Evolutionary conservation across 2,113 vertebrate genomes (phyloP).

Genomic region (Galbula dea): DNA sequence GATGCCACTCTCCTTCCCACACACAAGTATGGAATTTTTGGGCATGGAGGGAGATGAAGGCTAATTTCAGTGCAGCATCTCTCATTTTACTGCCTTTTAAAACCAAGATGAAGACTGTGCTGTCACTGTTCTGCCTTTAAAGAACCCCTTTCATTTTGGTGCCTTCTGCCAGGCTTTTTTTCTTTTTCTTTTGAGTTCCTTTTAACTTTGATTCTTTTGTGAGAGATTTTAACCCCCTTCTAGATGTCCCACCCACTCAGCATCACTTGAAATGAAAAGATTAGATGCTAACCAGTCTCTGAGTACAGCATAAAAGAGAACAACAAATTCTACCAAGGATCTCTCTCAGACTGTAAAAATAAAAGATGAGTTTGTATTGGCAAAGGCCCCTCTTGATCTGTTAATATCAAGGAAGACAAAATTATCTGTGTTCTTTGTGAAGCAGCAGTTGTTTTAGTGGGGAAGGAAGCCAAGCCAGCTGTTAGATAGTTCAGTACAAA

Average conservation of each 20-base stretch:
- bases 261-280: constrained; percentile 30
- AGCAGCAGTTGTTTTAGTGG: constrained; percentile 47
- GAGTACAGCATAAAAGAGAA: constrained; percentile 21
- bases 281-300: constrained; percentile 14
- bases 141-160: constrained; percentile 44
- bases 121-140: constrained; percentile 30
- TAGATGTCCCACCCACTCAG: constrained; percentile 49
- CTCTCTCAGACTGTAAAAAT: constrained; percentile 33
- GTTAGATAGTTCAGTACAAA: constrained; percentile 51
- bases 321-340: constrained; percentile 43
- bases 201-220: constrained; percentile 48
- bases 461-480: constrained; percentile 53
- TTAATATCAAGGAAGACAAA: constrained; percentile 63
- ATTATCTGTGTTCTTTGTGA: constrained; percentile 61
- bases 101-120: not conserved
- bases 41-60: not conserved
- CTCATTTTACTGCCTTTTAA: not conserved
- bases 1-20: not conserved
- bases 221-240: constrained; percentile 8
- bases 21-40: not conserved
- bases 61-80: not conserved
- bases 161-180: constrained; percentile 38
- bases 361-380: constrained; percentile 56
- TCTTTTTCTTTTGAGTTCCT: constrained; percentile 46
- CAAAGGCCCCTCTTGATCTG: constrained; percentile 44